Base-by-base conservation (phyloP, 2,113 vertebrate genomes). In the Procapra przewalskii region DNA sequence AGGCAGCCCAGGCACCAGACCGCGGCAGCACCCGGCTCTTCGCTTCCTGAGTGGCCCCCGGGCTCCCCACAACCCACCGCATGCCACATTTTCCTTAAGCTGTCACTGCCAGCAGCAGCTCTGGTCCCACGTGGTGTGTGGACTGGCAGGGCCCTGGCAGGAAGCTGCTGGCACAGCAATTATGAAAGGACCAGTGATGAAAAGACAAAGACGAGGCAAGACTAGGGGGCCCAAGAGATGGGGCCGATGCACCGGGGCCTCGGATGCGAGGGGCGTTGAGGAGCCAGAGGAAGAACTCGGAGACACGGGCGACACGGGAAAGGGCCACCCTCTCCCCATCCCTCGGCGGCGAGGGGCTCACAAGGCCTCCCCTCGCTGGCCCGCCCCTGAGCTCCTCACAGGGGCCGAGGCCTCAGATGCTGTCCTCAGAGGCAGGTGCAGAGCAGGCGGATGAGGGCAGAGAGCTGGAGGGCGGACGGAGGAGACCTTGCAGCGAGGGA, bases 21-120 rank as follows among this genome's bases (percentile, higher is more conserved):
- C 82, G 60, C 62, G 1, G 23, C 14, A 7, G 16, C 23, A 13
- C 88, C 23, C 2, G 1, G 27, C 40, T 36, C 62, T 29, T 0
- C 0, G 1, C 29, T n/a, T 52, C 89, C 60, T 11, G 1, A 6
- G 16, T 0, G 25, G 23, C 27, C 6, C 16, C 36, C 5, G 7
- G 0, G 23, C 13, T 25, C 75, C 45, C 40, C 15, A 75, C 23
- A 77, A 7, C 15, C 50, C 71, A 27, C 3, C 36, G 8, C 1
- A 0, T n/a, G 45, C 1, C 1, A 1, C 6, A 31, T 60, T 19
- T 59, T 67, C 59, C 10, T 9, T 16, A n/a, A 62, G 31, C 31
- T 67, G 31, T 27, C 21, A 1, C 5, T 0, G 25, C 60, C 55
- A 67, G 9, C 40, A 6, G 3, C 21, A n/a, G 1, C 54, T 31